Conservation (phyloP, 1,140 invertebrate species). For the Reticulitermes speratus region DNA sequence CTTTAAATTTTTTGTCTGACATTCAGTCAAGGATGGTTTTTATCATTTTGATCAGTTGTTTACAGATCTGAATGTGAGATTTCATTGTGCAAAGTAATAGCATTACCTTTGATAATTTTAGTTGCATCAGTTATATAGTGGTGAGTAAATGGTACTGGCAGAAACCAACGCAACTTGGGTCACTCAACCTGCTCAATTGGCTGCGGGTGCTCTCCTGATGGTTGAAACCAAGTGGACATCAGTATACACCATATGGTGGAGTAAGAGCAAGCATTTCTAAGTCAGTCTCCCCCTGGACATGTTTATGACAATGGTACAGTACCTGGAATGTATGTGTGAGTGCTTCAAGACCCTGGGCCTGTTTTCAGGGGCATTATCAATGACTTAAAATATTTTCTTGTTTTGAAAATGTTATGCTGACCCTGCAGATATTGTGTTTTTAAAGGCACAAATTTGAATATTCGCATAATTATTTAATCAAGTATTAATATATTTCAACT, state of each 20-base stretch:
- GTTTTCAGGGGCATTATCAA: no score
- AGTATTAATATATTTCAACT: no score
- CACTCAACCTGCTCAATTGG: neutral
- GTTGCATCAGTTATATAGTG: neutral
- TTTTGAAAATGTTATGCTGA: no score
- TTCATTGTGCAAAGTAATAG: constrained; percentile 12
- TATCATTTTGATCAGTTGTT: neutral
- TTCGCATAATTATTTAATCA: no score
- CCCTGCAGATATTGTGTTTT: no score
- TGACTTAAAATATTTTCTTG: no score
- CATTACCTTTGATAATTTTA: neutral
- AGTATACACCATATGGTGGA: neutral
- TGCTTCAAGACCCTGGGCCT: neutral
- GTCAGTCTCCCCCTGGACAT: constrained; percentile 12
- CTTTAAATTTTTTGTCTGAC: no score
- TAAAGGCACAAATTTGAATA: no score
- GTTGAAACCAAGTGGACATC: neutral
- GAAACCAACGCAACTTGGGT: neutral
- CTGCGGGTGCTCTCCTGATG: neutral
- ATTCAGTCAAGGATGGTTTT: neutral
- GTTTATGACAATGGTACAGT: neutral
- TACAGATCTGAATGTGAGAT: neutral
- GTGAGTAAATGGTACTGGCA: constrained; percentile 4
- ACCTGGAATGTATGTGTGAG: constrained; percentile 11
- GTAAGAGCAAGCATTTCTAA: neutral